phyloP scores from a whole-genome alignment of 2,113 vertebrate genomes.

The Heterocephalus glaber region DNA sequence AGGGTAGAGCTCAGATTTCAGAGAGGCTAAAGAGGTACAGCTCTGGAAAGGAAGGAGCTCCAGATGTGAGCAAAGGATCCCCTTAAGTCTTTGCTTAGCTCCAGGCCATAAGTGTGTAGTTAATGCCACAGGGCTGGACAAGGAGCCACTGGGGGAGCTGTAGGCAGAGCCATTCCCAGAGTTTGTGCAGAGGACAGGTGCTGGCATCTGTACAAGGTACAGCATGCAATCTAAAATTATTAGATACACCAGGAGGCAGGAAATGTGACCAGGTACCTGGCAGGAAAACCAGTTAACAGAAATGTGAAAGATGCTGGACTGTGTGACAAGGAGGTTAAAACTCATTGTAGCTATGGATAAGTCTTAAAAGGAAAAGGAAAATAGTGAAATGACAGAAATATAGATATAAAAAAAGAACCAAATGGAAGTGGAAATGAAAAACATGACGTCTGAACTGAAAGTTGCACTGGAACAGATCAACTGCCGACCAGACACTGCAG shows the following conservation, averaged over 20 bases:
- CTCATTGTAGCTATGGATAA: neutral
- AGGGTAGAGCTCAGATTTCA: neutral
- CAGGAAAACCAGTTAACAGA: neutral
- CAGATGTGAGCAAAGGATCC: neutral
- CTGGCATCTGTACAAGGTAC: rapidly evolving
- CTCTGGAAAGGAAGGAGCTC: neutral
- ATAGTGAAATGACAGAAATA: neutral
- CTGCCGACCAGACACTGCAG: neutral
- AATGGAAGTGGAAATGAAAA: neutral
- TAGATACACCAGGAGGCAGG: neutral
- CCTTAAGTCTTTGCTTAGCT: neutral
- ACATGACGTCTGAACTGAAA: neutral
- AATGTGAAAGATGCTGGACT: neutral
- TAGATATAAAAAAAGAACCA: neutral
- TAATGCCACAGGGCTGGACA: neutral
- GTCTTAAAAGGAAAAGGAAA: neutral
- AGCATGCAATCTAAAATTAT: neutral
- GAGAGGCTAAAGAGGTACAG: neutral
- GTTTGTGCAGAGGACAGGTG: neutral
- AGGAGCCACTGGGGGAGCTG: neutral
- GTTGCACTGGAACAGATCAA: neutral
- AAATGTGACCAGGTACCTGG: neutral
- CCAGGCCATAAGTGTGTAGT: neutral
- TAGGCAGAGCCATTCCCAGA: neutral
- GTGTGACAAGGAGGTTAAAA: neutral